Evolutionary conservation across 92 coral and sea anemone species (phyloP).

Genomic region (Porites lobata): DNA sequence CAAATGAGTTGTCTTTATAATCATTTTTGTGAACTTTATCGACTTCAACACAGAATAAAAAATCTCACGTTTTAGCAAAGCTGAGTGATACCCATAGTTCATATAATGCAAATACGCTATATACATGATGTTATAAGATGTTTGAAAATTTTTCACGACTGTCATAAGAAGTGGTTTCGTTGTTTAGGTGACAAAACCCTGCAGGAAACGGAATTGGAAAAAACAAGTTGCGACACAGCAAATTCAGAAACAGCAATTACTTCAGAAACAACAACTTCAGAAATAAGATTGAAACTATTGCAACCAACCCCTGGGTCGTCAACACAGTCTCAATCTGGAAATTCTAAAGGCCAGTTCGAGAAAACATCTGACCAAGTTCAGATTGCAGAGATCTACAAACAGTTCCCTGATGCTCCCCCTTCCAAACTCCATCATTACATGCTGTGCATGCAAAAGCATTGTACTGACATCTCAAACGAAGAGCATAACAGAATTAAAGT

Average conservation of each 20-base stretch:
- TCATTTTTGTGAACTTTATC: conserved; percentile 25
- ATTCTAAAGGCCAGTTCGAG: conserved; percentile 28
- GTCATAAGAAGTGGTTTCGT: too few species aligned
- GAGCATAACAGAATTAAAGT: conserved; percentile 73
- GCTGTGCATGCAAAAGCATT: conserved; percentile 50
- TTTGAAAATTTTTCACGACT: not conserved
- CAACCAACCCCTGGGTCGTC: conserved; percentile 7
- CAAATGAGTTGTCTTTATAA: not conserved
- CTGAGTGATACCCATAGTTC: conserved; percentile 35
- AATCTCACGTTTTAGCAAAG: not conserved
- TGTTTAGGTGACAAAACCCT: too few species aligned
- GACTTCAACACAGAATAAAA: not conserved
- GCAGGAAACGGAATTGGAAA: too few species aligned
- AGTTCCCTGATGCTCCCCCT: conserved; percentile 45
- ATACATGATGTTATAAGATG: conserved; percentile 17
- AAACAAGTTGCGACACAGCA: too few species aligned
- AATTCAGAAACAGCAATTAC: too few species aligned
- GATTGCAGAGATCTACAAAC: conserved; percentile 57
- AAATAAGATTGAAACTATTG: conserved; percentile 45
- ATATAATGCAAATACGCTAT: conserved; percentile 10
- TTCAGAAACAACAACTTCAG: conserved; percentile 23
- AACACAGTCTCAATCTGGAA: conserved; percentile 35
- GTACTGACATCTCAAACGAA: conserved; percentile 63
- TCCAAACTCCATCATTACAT: conserved; percentile 57
- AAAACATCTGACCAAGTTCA: conserved; percentile 24